Percentiles rank a stretch among this genome's conserved stretches.
Conservation (phyloP, 1,140 invertebrate species). For the Diachasmimorpha longicaudata region DNA sequence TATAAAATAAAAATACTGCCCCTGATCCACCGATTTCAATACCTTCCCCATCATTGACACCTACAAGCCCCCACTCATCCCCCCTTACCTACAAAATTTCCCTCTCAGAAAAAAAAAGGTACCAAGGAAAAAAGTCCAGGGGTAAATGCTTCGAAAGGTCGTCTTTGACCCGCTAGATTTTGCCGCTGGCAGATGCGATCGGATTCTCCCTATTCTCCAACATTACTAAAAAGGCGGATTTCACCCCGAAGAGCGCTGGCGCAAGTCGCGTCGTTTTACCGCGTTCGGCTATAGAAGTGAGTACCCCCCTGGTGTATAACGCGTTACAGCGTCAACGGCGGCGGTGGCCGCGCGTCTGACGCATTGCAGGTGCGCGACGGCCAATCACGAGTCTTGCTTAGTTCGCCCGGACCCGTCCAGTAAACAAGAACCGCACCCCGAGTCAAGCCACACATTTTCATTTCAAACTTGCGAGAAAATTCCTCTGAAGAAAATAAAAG, state of each 20-base stretch:
- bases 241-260: neutral
- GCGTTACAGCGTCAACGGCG: constrained; percentile 14
- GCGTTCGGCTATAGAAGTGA: neutral
- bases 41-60: too few species aligned
- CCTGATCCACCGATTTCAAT: too few species aligned
- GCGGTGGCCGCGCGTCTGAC: constrained; percentile 65
- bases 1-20: too few species aligned
- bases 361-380: constrained; percentile 81
- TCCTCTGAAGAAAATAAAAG: too few species aligned
- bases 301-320: neutral
- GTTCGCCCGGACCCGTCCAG: constrained; percentile 64
- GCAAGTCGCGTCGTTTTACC: neutral
- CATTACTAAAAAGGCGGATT: neutral
- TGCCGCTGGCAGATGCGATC: constrained; percentile 28
- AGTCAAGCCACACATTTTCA: neutral
- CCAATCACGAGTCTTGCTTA: constrained; percentile 68
- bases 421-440: constrained; percentile 70
- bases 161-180: constrained; percentile 44
- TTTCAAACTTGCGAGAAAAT: neutral
- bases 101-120: too few species aligned
- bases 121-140: neutral
- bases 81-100: too few species aligned
- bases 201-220: neutral
- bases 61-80: too few species aligned
- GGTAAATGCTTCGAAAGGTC: constrained; percentile 7